Percentiles rank a stretch among this genome's conserved stretches.
Evolutionary conservation across 2,888 invertebrate species (phyloP).

Genomic region (Ethmia dodecea): DNA sequence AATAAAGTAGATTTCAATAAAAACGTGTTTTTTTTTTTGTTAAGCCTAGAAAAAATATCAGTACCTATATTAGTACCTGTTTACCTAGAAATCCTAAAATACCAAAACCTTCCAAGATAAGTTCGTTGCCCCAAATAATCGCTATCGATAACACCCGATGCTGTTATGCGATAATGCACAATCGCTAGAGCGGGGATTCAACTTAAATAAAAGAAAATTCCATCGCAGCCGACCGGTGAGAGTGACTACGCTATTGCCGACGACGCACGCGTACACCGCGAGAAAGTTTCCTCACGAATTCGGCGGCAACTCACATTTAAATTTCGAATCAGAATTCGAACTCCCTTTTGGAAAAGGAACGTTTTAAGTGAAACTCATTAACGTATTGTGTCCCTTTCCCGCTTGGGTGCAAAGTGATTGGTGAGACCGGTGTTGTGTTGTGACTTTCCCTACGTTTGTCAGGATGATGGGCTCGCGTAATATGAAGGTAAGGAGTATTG

Average conservation of each 20-base stretch:
- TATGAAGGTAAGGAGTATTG: constrained; percentile 42
- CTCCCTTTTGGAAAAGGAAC: neutral
- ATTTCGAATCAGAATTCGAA: neutral
- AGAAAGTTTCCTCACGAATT: constrained; percentile 47
- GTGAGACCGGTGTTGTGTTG: constrained; percentile 48
- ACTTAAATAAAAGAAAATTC: constrained; percentile 66
- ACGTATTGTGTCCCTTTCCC: constrained; percentile 22
- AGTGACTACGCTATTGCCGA: constrained; percentile 50
- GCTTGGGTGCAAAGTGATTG: constrained; percentile 30
- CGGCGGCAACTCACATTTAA: constrained; percentile 31
- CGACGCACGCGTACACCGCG: constrained; percentile 44
- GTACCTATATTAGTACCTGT: too few species aligned
- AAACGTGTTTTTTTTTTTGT: too few species aligned
- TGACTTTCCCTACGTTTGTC: constrained; percentile 52
- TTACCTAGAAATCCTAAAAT: too few species aligned
- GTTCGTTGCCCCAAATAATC: constrained; percentile 36
- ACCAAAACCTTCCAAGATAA: too few species aligned
- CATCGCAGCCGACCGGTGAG: constrained; percentile 50
- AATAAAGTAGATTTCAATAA: too few species aligned
- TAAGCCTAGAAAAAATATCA: too few species aligned
- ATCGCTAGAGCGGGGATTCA: constrained; percentile 55
- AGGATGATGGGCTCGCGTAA: constrained; percentile 60
- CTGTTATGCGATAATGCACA: constrained; percentile 56
- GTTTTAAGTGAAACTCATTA: constrained; percentile 21
- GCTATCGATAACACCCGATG: constrained; percentile 48